These are phyloP conservation scores for Sebastes aleutianus DNA, from an alignment of 2,797 vertebrate species.

Conservation along the genomic window DNA sequence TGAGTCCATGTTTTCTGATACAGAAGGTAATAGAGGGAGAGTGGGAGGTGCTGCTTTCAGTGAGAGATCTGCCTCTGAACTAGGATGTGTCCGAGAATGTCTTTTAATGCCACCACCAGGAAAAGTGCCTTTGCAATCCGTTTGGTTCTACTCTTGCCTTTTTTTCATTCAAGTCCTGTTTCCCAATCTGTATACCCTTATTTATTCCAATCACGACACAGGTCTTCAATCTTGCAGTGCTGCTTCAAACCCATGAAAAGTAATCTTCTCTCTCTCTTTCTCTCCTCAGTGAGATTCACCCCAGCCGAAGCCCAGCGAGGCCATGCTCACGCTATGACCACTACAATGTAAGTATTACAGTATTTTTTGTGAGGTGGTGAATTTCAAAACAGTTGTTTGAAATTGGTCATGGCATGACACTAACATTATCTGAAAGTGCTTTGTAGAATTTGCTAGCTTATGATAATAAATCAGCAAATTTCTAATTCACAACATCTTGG, in stretches of 20 bases:
- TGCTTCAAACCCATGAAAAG: neutral
- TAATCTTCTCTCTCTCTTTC: neutral
- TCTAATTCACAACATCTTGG: neutral
- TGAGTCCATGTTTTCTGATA: neutral
- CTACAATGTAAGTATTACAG: slow-evolving; percentile 62
- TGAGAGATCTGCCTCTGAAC: neutral
- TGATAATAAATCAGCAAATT: neutral
- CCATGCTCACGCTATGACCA: slow-evolving; percentile 54
- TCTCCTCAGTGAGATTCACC: slow-evolving; percentile 49
- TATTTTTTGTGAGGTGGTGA: neutral
- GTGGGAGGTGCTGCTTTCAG: neutral
- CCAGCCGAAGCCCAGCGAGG: slow-evolving; percentile 28
- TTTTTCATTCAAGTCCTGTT: neutral
- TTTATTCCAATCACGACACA: neutral
- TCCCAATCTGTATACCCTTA: neutral
- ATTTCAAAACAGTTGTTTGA: neutral
- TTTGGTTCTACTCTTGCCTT: neutral
- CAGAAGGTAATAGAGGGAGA: neutral
- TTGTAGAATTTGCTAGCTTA: neutral
- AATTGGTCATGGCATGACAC: neutral
- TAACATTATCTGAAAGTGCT: neutral
- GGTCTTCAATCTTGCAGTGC: neutral
- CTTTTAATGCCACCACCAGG: neutral
- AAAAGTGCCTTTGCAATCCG: neutral
- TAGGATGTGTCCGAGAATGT: neutral